Percentiles rank a stretch among this genome's conserved stretches.
Conservation (phyloP, 2,888 invertebrate species). For the Tenthredo notha region DNA sequence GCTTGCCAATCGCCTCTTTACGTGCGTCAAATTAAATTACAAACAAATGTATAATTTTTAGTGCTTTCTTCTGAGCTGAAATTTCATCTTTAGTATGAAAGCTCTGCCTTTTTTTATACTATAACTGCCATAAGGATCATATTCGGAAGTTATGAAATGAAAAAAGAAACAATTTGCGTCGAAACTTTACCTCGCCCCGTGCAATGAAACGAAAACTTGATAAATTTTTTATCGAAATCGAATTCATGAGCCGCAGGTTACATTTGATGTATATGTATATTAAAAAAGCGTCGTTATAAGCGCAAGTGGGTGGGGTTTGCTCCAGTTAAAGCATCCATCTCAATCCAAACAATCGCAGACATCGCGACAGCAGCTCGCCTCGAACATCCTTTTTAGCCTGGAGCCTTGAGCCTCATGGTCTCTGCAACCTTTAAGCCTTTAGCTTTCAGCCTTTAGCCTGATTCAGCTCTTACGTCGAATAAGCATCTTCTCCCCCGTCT, state of each 20-base stretch:
- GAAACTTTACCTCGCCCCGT: background rate
- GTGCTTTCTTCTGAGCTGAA: background rate
- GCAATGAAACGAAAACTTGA: background rate
- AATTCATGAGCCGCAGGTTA: background rate
- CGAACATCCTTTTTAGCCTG: conserved; percentile 23
- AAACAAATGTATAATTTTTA: background rate
- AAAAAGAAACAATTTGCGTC: background rate
- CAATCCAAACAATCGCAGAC: conserved; percentile 34
- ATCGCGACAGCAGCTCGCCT: conserved; percentile 11
- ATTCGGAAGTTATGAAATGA: background rate
- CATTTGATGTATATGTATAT: background rate
- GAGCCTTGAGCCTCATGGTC: background rate
- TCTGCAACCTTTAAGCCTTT: conserved; percentile 4
- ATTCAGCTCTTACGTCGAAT: background rate
- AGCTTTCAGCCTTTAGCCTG: conserved; percentile 11
- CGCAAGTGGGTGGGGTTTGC: conserved; percentile 17
- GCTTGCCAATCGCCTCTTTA: background rate
- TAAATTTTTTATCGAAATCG: background rate
- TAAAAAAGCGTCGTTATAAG: conserved; percentile 35
- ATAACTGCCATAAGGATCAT: background rate
- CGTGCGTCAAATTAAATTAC: background rate
- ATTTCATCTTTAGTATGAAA: background rate
- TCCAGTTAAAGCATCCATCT: conserved; percentile 38
- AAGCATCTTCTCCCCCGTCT: background rate
- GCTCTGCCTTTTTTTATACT: background rate